Evolutionary conservation across 2,888 invertebrate species (phyloP).

Genomic region (Leptopilina syphax): DNA sequence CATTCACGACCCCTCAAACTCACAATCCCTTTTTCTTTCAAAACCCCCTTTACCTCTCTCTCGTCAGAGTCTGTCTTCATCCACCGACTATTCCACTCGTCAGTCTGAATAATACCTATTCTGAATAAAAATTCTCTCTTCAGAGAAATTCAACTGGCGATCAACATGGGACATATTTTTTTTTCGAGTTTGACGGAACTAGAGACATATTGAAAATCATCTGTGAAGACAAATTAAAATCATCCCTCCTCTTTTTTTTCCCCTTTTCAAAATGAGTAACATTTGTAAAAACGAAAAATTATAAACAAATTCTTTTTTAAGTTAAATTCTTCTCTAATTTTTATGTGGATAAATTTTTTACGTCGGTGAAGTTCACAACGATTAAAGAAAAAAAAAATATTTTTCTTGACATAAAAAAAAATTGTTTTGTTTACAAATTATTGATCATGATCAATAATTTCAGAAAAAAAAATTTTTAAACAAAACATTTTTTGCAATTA

Average conservation of each 20-base stretch:
- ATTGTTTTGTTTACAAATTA: no score
- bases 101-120: slow-evolving; percentile 37
- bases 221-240: slow-evolving; percentile 5
- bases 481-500: no score
- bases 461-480: no score
- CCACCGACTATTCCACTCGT: slow-evolving; percentile 29
- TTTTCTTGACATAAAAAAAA: no score
- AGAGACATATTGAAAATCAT: slow-evolving; percentile 28
- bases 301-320: no score
- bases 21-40: slow-evolving; percentile 33
- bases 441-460: no score
- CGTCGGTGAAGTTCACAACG: no score
- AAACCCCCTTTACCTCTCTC: slow-evolving; percentile 30
- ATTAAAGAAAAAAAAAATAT: no score
- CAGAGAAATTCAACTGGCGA: slow-evolving; percentile 27
- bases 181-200: not conserved
- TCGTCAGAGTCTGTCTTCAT: slow-evolving; percentile 30
- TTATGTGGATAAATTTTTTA: no score
- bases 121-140: slow-evolving; percentile 30
- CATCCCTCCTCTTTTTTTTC: not conserved
- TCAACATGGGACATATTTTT: slow-evolving; percentile 20
- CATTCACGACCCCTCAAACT: slow-evolving; percentile 39
- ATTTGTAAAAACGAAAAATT: no score
- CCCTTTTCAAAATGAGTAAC: not conserved
- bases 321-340: no score